Conservation (phyloP, 2,113 vertebrate species). For the Prolemur simus region DNA sequence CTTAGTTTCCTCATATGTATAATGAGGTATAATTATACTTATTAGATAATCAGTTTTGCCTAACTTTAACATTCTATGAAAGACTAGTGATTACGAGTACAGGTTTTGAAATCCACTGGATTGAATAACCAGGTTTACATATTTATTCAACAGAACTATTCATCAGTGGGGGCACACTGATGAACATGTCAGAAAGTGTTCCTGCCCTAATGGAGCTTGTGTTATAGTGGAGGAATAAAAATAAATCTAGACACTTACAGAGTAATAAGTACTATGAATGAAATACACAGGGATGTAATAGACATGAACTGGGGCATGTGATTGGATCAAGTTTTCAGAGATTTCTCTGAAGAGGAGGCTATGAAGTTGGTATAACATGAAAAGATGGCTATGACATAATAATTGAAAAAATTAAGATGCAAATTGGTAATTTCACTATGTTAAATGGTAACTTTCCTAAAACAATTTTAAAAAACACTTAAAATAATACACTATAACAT, state of each 20-base stretch:
- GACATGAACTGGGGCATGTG: neutral
- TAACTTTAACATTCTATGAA: neutral
- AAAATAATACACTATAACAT: neutral
- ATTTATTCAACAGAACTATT: slow-evolving; percentile 23
- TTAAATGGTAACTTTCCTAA: neutral
- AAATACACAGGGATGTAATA: neutral
- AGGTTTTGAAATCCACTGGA: neutral
- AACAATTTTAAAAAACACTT: neutral
- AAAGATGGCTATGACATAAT: neutral
- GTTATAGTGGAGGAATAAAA: neutral
- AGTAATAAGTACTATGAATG: neutral
- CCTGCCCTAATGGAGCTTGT: neutral
- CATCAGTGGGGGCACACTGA: neutral
- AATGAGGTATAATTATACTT: neutral
- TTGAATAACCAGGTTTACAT: neutral
- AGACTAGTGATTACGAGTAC: neutral
- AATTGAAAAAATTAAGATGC: neutral
- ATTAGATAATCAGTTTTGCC: neutral
- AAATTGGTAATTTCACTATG: neutral
- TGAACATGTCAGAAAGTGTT: neutral
- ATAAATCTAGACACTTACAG: neutral
- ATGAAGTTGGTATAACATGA: neutral
- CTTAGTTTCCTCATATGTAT: neutral
- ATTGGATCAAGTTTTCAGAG: neutral
- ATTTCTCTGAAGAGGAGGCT: neutral